These are phyloP conservation scores for Macropis europaea DNA, from an alignment of 2,888 invertebrate species.

Conservation along the genomic window DNA sequence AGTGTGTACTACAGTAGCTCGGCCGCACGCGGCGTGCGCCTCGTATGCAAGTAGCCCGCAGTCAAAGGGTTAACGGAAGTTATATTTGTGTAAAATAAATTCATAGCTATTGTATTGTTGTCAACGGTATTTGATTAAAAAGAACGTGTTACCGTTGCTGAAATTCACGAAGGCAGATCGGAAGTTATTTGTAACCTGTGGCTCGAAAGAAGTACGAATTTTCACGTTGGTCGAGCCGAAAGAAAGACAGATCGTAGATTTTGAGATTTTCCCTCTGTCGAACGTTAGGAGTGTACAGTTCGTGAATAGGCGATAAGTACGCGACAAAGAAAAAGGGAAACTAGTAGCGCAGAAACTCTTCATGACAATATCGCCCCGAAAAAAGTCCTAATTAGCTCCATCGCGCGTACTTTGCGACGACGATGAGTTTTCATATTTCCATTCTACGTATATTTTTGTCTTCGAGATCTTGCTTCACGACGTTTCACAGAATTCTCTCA, in stretches of 20 bases:
- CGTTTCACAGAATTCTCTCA: constrained; percentile 22
- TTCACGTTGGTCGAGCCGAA: not conserved
- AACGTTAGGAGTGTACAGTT: not conserved
- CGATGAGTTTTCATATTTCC: constrained; percentile 31
- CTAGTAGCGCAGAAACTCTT: constrained; percentile 44
- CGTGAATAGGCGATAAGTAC: constrained; percentile 23
- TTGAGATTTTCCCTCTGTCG: constrained; percentile 22
- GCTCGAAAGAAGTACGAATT: too few relatives aligned
- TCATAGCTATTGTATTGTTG: too few relatives aligned
- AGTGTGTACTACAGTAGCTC: too few relatives aligned
- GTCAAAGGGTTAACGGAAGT: too few relatives aligned
- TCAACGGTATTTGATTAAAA: too few relatives aligned
- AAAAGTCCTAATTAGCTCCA: constrained; percentile 39
- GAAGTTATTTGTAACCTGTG: too few relatives aligned
- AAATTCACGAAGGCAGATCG: too few relatives aligned
- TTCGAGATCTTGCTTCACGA: constrained; percentile 15
- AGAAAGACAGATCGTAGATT: not conserved
- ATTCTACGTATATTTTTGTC: constrained; percentile 40
- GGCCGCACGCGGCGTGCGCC: too few relatives aligned
- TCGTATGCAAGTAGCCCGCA: too few relatives aligned
- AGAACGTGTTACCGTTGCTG: too few relatives aligned
- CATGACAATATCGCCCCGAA: constrained; percentile 60
- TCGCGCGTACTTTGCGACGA: constrained; percentile 24
- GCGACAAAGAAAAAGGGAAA: not conserved
- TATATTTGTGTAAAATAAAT: too few relatives aligned